Evolutionary conservation across 2,797 vertebrate genomes (phyloP), one percentile per base, ranked within the genome.

Genomic region (Spea hammondii): DNA sequence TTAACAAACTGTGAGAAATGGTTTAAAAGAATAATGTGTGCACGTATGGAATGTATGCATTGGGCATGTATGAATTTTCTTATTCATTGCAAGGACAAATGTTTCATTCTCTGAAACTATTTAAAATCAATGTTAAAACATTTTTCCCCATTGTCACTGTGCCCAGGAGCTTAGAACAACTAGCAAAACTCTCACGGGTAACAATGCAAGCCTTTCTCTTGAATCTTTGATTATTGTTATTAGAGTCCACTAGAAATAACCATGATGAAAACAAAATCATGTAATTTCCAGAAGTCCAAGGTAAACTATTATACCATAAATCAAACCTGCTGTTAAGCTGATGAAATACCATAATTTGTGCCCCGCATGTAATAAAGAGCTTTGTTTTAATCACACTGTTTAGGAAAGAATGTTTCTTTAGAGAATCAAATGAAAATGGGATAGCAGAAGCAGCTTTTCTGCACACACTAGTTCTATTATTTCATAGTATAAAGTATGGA

Each of bases 281-380:
- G 74, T 66, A 72, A 72, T 72, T 81, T 81, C 76, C 74, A 64
- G 69, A 77, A 67, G 79, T 81, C 79, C 79, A 72, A 62, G 60
- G 55, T 68, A 73, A 72, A 72, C 74, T 54, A 62, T 57, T 67
- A 51, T 44, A 64, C 74, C 47, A 48, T 77, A 48, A 67, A 72
- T 72, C 2, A 48, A 47, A 72, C 14, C 53, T 11, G 60, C 55
- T 54, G 57, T 51, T 70, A 45, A 70, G 74, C 62, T 67, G 66
- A 69, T 67, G 53, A 70, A 72, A 76, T 53, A 66, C 70, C 51
- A 48, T 65, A 76, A 77, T 51, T 53, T 55, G 54, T 68, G 74
- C 66, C 69, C 64, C 32, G 77, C 64, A 68, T 72, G 79, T 51
- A 76, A 81, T 76, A 76, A 81, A 72, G 59, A 32, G 69, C 62